phyloP scores from a whole-genome alignment of 2,113 vertebrate species.

The Solea solea region DNA sequence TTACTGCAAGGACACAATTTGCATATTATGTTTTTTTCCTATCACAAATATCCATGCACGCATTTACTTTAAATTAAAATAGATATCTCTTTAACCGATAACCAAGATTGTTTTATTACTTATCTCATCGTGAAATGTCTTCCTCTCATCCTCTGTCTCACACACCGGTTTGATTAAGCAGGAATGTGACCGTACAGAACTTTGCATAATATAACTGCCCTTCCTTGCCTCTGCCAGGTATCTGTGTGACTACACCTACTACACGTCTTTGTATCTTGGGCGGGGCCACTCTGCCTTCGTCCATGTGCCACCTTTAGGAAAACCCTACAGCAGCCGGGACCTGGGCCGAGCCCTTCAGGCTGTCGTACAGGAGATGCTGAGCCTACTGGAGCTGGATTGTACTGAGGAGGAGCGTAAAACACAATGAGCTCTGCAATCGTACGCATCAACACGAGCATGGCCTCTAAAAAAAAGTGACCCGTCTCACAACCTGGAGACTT shows the following conservation, averaged over 20 bases:
- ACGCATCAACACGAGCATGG: slow-evolving; percentile 63
- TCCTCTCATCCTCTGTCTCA: no score
- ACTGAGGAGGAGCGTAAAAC: slow-evolving; percentile 54
- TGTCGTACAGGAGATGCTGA: slow-evolving; percentile 88
- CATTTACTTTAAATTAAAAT: no score
- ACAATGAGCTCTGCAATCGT: slow-evolving; percentile 70
- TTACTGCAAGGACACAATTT: no score
- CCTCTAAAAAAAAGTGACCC: not conserved
- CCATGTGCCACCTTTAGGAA: slow-evolving; percentile 91
- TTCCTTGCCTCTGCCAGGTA: slow-evolving; percentile 79
- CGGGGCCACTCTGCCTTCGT: slow-evolving; percentile 86
- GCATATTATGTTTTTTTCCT: no score
- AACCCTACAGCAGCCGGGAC: slow-evolving; percentile 87
- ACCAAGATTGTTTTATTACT: no score
- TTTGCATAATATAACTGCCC: not conserved
- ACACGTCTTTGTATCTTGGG: slow-evolving; percentile 89
- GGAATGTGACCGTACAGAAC: not conserved
- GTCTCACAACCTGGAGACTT: not conserved
- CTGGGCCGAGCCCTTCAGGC: slow-evolving; percentile 88
- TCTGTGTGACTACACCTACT: slow-evolving; percentile 96
- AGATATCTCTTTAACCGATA: no score
- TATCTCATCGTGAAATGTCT: no score
- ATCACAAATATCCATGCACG: no score
- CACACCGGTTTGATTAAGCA: not conserved
- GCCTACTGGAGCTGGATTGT: slow-evolving; percentile 80